Evolutionary conservation across 2,888 invertebrate species (phyloP).

Genomic region (Auanema freiburgensis): DNA sequence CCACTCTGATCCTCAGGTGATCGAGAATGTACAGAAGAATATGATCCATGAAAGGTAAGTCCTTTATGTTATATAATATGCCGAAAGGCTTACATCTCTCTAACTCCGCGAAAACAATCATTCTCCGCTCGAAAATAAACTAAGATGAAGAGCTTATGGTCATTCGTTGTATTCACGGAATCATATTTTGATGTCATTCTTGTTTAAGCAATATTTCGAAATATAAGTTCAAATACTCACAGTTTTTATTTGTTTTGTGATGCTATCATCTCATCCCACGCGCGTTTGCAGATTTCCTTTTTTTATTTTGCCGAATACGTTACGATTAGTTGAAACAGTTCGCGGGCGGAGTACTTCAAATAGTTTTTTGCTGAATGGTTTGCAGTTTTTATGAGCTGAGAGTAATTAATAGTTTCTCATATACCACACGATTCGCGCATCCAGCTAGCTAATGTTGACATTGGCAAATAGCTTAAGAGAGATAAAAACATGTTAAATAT

Average conservation of each 20-base stretch:
- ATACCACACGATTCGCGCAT: too few relatives aligned
- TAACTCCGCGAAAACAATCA: neutral
- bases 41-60: too few relatives aligned
- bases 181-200: neutral
- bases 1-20: neutral
- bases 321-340: neutral
- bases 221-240: constrained; percentile 10
- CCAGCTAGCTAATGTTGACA: too few relatives aligned
- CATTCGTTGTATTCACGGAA: constrained; percentile 7
- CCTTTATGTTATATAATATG: neutral
- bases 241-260: constrained; percentile 2
- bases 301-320: constrained; percentile 5
- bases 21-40: neutral
- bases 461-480: too few relatives aligned
- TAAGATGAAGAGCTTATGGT: constrained; percentile 10
- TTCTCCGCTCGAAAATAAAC: constrained; percentile 13
- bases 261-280: constrained; percentile 2
- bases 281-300: constrained; percentile 5
- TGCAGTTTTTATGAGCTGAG: neutral
- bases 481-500: too few relatives aligned
- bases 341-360: too few relatives aligned
- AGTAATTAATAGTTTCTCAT: too few relatives aligned
- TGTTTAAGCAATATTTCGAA: constrained; percentile 15
- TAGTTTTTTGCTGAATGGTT: too few relatives aligned
- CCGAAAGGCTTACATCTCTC: neutral